Evolutionary conservation across 2,797 vertebrate species (phyloP), one percentile per base, ranked within the genome.

Genomic region (Nothura maculosa): DNA sequence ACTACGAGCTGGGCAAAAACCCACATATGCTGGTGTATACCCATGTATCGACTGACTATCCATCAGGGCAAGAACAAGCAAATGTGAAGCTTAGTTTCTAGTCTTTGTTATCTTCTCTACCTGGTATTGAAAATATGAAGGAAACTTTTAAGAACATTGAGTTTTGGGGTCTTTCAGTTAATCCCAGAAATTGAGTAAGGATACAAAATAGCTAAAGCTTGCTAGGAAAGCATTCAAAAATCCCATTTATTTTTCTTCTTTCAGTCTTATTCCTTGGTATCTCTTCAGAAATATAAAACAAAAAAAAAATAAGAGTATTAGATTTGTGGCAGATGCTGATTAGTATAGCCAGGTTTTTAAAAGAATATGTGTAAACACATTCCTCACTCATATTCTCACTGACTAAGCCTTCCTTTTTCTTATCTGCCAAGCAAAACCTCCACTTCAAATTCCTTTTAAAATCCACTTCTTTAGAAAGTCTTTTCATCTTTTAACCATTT

Each of bases 401-500:
- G n/a, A 64, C 58, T 87, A 87, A 95, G 45, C 68, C 52, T 77
- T 74, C 43, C 28, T 81, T 91, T 70, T 87, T 43, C 60, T 84
- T 86, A 76, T 70, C 83, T 88, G 64, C 76, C 62, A 94, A 81
- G 48, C 11, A 89, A 84, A 93, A 91, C 52, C 38, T 87, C 32
- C 47, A 77, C 47, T 92, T 89, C 79, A 90, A 92, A 87, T 85
- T 93, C 69, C 30, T 82, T 85, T 21, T 7, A 84, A 94, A 90
- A 85, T 54, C n/a, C 47, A 83, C 34, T 85, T 82, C 75, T 89
- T 85, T 67, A 87, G 57, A 50, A 93, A 90, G 45, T 60, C 54
- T 94, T 91, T 81, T 93, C 21, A 95, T 85, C 81, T 92, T 90
- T 82, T 86, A 76, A 57, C 28, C 54, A 58, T 80, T 96, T 89